Base-by-base conservation (phyloP, 2,113 vertebrate species). In the Ageneiosus marmoratus region DNA sequence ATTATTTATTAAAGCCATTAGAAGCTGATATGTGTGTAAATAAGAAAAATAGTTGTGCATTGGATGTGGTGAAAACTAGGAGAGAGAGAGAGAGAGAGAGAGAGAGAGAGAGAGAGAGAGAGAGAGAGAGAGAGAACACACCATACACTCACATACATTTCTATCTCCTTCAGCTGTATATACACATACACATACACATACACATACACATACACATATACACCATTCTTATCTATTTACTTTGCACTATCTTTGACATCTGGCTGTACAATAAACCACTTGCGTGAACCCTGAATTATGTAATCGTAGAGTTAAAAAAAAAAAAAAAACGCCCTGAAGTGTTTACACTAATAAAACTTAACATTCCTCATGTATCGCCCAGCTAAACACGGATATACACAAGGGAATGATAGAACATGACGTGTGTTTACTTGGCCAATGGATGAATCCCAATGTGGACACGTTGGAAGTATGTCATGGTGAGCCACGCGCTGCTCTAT, bases 361-460 rank as follows among this genome's bases (percentile, higher is more conserved):
- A 20, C 87, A 86, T 87, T 90, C 89, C 89, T 53, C 86, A 63
- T 85, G 89, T 88, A 89, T 83, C 56, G 80, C 83, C n/a, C 58
- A 86, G 79, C 85, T 75, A 86, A 85, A 89, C 83, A 87, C 55
- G 3, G 82, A 81, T 79, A 63, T n/a, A 62, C 48, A 82, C 16
- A 24, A 80, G 53, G 74, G 63, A 55, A 82, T 7, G 51, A 82
- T 55, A 78, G 74, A 77, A 67, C 51, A 51, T 75, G 62, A 63
- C 27, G 60, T 83, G 74, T 83, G 81, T 83, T 65, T 77, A 65
- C 63, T 51, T 67, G 44, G 65, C 82, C 82, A 77, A 7, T 65
- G 48, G 74, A 73, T 55, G 75, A 74, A 82, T 60, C 34, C 16
- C n/a, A 16, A 60, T 74, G 80, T 63, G 81, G 80, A 82, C 73